Evolutionary conservation across 2,797 vertebrate genomes (phyloP).

Genomic region (Megaceryle alcyon): DNA sequence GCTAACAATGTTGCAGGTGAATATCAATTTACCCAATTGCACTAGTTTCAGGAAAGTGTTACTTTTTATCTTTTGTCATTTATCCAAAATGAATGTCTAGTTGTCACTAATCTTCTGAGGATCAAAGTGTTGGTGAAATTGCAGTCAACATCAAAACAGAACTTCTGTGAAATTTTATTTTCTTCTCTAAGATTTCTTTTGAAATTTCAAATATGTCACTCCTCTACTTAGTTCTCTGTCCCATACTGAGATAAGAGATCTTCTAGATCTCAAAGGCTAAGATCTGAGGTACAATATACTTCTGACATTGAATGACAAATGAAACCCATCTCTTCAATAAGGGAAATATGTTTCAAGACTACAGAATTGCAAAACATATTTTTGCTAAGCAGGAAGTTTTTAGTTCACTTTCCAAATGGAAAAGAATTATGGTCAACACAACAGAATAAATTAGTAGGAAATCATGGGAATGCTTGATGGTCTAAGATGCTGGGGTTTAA

Average conservation of each 20-base stretch:
- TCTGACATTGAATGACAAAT: background rate
- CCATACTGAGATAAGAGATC: background rate
- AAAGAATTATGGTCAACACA: background rate
- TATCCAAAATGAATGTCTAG: background rate
- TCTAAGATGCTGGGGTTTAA: background rate
- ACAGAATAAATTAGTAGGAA: background rate
- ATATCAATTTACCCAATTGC: background rate
- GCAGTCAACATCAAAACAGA: constrained; percentile 25
- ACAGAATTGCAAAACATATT: background rate
- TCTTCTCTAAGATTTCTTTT: background rate
- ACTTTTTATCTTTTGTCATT: background rate
- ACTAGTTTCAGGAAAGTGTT: background rate
- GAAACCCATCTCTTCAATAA: background rate
- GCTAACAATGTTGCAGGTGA: background rate
- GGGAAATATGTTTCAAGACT: background rate
- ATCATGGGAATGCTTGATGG: too few species aligned
- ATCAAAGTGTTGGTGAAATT: background rate
- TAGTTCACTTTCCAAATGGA: background rate
- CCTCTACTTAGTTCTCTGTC: background rate
- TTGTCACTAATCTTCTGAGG: background rate
- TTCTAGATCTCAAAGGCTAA: background rate
- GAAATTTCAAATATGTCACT: background rate
- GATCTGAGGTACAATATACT: background rate
- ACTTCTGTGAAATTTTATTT: background rate
- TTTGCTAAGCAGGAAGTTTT: background rate